These are phyloP conservation scores for Bicyclus anynana DNA, from an alignment of 1,140 invertebrate species.

Conservation along the genomic window DNA sequence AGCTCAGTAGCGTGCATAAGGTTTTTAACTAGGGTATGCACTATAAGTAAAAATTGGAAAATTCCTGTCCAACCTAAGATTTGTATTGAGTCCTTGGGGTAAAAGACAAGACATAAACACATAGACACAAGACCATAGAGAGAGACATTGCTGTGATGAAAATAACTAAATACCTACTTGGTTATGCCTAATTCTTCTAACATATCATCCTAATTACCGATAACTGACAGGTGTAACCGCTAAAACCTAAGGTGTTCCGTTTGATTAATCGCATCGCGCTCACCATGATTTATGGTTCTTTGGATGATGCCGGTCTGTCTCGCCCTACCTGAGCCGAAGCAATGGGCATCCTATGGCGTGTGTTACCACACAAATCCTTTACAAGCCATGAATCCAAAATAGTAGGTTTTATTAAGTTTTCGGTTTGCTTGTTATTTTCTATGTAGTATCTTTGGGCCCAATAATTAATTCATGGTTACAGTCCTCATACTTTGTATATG, in stretches of 20 bases:
- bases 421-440: too few species aligned
- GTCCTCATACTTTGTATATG: too few species aligned
- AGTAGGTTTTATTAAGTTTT: background rate
- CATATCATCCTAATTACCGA: conserved; percentile 32
- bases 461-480: too few species aligned
- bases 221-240: conserved; percentile 41
- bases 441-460: too few species aligned
- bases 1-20: too few species aligned
- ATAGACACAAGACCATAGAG: too few species aligned
- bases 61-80: too few species aligned
- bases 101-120: too few species aligned
- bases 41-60: too few species aligned
- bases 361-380: conserved; percentile 7
- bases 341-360: conserved; percentile 15
- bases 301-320: conserved; percentile 31
- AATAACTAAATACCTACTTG: background rate
- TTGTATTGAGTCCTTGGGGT: too few species aligned
- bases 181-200: background rate
- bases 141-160: too few species aligned
- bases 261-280: conserved; percentile 65
- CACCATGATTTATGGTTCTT: conserved; percentile 61
- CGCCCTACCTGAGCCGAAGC: conserved; percentile 22
- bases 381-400: background rate
- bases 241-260: conserved; percentile 39
- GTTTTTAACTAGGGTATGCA: too few species aligned